phyloP scores from a whole-genome alignment of 1,140 invertebrate species.

The Trichogramma pretiosum region DNA sequence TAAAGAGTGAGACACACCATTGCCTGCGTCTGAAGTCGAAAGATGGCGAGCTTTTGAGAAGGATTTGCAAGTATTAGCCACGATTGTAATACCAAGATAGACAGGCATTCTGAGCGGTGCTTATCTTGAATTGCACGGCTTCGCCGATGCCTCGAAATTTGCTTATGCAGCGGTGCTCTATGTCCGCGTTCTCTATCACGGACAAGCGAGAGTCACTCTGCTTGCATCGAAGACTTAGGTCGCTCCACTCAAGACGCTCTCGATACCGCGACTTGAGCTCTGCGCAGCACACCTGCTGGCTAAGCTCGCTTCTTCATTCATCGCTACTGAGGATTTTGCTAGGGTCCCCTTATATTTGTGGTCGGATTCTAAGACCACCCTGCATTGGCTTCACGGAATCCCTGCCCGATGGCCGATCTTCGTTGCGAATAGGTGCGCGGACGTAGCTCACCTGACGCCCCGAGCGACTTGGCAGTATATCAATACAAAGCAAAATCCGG shows the following conservation, averaged over 20 bases:
- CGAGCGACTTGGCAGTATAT: slow-evolving; percentile 23
- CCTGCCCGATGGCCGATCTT: slow-evolving; percentile 27
- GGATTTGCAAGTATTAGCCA: background rate
- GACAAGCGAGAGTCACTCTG: background rate
- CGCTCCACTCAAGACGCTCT: slow-evolving; percentile 14
- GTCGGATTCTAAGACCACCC: slow-evolving; percentile 26
- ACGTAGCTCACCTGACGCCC: slow-evolving; percentile 24
- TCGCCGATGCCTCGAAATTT: slow-evolving; percentile 16
- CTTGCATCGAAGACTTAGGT: slow-evolving; percentile 18
- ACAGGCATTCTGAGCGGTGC: background rate
- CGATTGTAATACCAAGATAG: background rate
- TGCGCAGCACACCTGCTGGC: slow-evolving; percentile 27
- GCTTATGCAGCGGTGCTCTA: slow-evolving; percentile 20
- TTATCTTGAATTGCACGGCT: slow-evolving; percentile 18
- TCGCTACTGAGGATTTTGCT: background rate
- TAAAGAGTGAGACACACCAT: background rate
- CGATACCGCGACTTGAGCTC: slow-evolving; percentile 35
- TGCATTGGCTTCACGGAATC: slow-evolving; percentile 25
- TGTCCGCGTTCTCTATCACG: background rate
- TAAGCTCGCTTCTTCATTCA: slow-evolving; percentile 12
- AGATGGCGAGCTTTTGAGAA: background rate
- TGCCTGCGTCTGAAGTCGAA: background rate
- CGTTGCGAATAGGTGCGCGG: slow-evolving; percentile 29
- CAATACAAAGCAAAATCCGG: slow-evolving; percentile 24
- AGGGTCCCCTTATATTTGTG: slow-evolving; percentile 6